Conservation (phyloP, 1,140 invertebrate genomes). For the Littorina saxatilis region DNA sequence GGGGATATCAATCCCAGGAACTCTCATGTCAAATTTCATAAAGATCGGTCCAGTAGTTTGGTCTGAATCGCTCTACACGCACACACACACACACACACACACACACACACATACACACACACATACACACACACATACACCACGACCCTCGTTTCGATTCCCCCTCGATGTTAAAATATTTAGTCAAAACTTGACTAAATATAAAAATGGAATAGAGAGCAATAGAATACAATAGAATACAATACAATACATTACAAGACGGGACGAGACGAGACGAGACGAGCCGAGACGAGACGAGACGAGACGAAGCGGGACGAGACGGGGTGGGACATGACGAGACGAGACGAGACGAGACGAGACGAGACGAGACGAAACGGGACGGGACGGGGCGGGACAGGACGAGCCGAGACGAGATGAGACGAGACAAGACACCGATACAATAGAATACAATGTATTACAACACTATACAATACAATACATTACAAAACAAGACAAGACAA, state of each 20-base stretch:
- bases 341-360: constrained; percentile 6
- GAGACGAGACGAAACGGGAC: constrained; percentile 21
- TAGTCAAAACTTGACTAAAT: too few relatives aligned
- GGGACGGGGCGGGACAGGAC: constrained; percentile 8
- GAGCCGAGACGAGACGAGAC: constrained; percentile 2
- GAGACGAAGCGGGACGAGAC: constrained; percentile 1
- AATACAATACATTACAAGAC: background rate
- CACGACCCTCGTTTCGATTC: too few relatives aligned
- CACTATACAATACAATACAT: background rate
- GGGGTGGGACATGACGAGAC: background rate
- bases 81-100: too few relatives aligned
- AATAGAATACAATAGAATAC: too few relatives aligned
- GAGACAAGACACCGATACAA: background rate
- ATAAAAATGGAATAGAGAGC: too few relatives aligned
- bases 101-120: too few relatives aligned
- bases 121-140: too few relatives aligned
- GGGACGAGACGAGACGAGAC: constrained; percentile 10
- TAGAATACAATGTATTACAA: background rate
- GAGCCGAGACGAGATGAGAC: background rate
- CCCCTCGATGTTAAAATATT: too few relatives aligned
- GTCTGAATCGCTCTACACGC: too few relatives aligned
- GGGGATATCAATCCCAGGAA: too few relatives aligned
- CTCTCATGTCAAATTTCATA: too few relatives aligned
- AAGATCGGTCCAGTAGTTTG: too few relatives aligned
- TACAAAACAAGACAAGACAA: background rate